A percentile compares a stretch with the other conserved stretches of the same genome.
Conservation (phyloP, 1,140 invertebrate genomes). For the Anastrepha obliqua region DNA sequence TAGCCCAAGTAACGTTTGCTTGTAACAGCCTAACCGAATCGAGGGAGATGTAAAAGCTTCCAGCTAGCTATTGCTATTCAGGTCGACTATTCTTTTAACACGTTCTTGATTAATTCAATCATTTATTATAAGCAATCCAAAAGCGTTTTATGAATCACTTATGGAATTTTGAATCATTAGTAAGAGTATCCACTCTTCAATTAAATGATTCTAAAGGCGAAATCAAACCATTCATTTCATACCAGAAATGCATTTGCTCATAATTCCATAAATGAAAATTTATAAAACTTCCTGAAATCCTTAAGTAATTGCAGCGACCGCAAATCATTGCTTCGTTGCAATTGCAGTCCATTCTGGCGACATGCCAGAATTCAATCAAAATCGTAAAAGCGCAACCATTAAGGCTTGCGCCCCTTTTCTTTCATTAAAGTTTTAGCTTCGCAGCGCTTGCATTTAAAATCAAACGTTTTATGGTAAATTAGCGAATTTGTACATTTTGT, state of each 20-base stretch:
- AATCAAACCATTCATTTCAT: not conserved
- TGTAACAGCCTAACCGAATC: no score
- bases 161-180: no score
- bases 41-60: no score
- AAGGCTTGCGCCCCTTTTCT: not conserved
- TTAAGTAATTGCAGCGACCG: slow-evolving; percentile 28
- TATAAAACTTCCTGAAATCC: not conserved
- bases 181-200: no score
- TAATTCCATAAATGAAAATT: slow-evolving; percentile 27
- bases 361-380: slow-evolving; percentile 55
- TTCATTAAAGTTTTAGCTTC: slow-evolving; percentile 20
- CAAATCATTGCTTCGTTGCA: slow-evolving; percentile 3
- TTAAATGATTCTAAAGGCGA: no score
- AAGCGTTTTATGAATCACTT: no score
- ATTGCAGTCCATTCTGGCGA: slow-evolving; percentile 22
- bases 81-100: no score
- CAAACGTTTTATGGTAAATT: slow-evolving; percentile 73
- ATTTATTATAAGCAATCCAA: no score
- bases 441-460: slow-evolving; percentile 59
- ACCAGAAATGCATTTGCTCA: not conserved
- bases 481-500: slow-evolving; percentile 73
- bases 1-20: no score
- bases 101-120: no score
- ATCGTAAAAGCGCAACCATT: slow-evolving; percentile 47
- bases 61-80: no score